Evolutionary conservation across 2,113 vertebrate species (phyloP), one percentile per base, ranked within the genome.

Genomic region (Danionella cerebrum): DNA sequence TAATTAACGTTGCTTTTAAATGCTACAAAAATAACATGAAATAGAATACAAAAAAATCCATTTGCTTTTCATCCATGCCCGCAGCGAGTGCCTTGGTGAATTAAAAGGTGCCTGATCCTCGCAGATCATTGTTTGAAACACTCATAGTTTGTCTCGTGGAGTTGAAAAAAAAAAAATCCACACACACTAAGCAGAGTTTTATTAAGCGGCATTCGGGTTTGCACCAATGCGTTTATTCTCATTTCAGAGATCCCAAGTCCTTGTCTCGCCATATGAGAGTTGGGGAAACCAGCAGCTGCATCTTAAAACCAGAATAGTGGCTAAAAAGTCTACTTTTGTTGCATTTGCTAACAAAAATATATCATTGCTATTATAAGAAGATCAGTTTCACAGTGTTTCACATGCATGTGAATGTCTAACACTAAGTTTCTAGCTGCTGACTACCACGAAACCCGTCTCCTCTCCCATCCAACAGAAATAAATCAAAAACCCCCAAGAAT

Each of bases 11-110:
- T 83, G 84, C 84, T 81, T 85, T 84, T 87, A 88, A 87, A 89
- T 80, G 84, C 86, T 86, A 87, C 87, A 89, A 89, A 89, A 89
- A 89, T 88, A 89, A 85, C 85, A 87, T 85, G 82, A 85, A 84
- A 84, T 69, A 78, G 80, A 71, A 76, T 72, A 68, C 73, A 72
- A 69, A 72, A 58, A 75, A 75, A 48, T 79, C 73, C 70, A 75
- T 78, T 77, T 78, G 80, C 68, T 79, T 76, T 73, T 80, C 67
- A 68, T 79, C 57, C 36, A 57, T 79, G 64, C 16, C 51, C 31
- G 54, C 38, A 24, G 44, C 59, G 74, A 19, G 25, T 68, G 38
- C 53, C 22, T 58, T 22, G 25, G 69, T 79, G 55, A 51, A 41
- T 55, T 67, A 71, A 78, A 33, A 74, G 71, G 22, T 64, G 35